These are phyloP conservation scores for Drosophila merina DNA, from an alignment of 2,888 invertebrate species.

Conservation along the genomic window DNA sequence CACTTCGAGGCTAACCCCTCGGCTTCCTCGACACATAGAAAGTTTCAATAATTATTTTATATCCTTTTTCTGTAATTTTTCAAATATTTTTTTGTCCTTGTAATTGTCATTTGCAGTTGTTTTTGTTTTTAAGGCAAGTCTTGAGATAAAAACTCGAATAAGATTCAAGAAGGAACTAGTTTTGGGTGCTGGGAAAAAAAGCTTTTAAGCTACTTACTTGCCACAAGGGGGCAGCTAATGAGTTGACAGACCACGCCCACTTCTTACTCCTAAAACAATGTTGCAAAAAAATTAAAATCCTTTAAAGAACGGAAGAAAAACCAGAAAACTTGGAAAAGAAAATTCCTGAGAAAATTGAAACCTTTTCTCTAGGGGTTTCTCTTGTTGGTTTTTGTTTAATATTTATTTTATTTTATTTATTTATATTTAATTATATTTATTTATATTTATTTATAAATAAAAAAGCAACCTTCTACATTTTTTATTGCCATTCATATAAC, in stretches of 20 bases:
- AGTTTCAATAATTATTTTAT: not conserved
- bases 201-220: constrained; percentile 44
- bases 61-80: constrained; percentile 8
- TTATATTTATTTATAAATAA: not conserved
- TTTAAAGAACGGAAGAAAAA: not conserved
- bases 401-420: too few relatives aligned
- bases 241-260: constrained; percentile 42
- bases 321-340: not conserved
- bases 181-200: constrained; percentile 13
- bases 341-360: not conserved
- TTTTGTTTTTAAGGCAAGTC: not conserved
- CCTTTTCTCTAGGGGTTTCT: not conserved
- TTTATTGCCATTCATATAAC: constrained; percentile 25
- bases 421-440: too few relatives aligned
- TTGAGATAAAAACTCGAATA: not conserved
- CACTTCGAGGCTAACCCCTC: constrained; percentile 20
- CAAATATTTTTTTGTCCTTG: not conserved
- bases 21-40: not conserved
- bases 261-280: not conserved
- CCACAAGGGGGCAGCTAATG: constrained; percentile 31
- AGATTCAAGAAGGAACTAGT: not conserved
- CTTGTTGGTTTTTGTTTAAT: not conserved
- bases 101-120: not conserved
- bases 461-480: not conserved
- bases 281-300: not conserved